phyloP scores from a whole-genome alignment of 2,113 vertebrate genomes.

The Eupsittula cactorum region DNA sequence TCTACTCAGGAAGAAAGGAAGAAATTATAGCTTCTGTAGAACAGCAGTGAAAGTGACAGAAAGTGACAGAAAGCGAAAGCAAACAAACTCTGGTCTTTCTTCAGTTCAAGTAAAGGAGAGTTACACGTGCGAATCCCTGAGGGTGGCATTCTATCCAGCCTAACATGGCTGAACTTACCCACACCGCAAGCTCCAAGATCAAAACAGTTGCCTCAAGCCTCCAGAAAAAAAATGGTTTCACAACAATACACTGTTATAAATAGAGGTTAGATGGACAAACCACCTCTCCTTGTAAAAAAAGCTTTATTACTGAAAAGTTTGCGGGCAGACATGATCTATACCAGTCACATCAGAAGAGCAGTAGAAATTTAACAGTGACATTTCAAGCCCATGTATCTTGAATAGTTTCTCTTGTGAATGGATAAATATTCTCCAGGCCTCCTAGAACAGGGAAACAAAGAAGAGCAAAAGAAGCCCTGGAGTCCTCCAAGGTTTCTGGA shows the following conservation, averaged over 20 bases:
- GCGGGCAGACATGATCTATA: neutral
- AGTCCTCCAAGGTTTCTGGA: neutral
- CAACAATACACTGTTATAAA: neutral
- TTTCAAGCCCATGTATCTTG: neutral
- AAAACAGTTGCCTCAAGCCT: neutral
- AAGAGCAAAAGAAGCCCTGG: neutral
- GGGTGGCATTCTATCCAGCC: neutral
- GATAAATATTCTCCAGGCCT: neutral
- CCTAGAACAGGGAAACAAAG: neutral
- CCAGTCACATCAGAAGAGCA: neutral
- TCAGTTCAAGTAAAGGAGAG: neutral
- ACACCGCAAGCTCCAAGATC: neutral
- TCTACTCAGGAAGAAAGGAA: neutral
- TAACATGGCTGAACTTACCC: neutral
- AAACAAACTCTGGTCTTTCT: neutral
- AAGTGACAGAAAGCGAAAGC: neutral
- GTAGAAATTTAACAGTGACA: neutral
- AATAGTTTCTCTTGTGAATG: neutral
- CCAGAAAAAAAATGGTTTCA: neutral
- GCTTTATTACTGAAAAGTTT: neutral
- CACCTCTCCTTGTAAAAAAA: neutral
- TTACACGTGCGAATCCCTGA: neutral
- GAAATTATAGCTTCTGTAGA: neutral
- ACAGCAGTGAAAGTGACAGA: neutral
- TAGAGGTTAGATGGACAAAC: neutral